Evolutionary conservation across 2,113 vertebrate genomes (phyloP).

Genomic region (Miniopterus natalensis): DNA sequence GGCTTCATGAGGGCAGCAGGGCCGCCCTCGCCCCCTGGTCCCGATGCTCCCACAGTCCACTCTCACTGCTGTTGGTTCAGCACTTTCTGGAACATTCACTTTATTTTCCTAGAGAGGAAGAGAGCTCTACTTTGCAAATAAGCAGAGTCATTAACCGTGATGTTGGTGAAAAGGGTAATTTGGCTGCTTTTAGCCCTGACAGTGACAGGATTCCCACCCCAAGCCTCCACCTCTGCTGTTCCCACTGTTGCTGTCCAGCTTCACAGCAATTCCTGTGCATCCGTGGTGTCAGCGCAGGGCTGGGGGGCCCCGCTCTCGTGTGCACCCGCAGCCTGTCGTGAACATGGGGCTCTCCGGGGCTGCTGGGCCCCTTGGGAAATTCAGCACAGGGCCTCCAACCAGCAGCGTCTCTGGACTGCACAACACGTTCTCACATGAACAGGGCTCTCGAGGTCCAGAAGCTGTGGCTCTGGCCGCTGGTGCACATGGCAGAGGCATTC

Average conservation of each 20-base stretch:
- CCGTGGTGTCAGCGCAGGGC: neutral
- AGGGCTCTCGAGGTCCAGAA: neutral
- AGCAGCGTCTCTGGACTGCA: accelerated
- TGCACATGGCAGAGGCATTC: accelerated
- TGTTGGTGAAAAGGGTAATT: slow-evolving; percentile 58
- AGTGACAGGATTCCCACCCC: slow-evolving; percentile 54
- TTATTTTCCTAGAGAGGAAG: neutral
- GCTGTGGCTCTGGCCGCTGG: neutral
- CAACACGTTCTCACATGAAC: neutral
- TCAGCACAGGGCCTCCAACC: neutral
- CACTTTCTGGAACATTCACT: neutral
- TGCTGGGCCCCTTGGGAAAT: neutral
- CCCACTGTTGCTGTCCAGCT: neutral
- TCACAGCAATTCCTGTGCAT: neutral
- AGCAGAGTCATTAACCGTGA: slow-evolving; percentile 9
- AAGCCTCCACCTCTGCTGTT: neutral
- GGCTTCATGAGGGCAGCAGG: neutral
- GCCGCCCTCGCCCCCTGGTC: too few species aligned
- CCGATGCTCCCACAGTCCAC: neutral
- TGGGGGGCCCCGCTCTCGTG: neutral
- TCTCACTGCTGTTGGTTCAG: neutral
- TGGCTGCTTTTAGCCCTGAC: slow-evolving; percentile 63
- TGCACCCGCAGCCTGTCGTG: neutral
- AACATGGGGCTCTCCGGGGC: neutral
- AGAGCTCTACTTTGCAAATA: neutral